Evolutionary conservation across 1,140 invertebrate species (phyloP).

Genomic region (Drosophila virilis): DNA sequence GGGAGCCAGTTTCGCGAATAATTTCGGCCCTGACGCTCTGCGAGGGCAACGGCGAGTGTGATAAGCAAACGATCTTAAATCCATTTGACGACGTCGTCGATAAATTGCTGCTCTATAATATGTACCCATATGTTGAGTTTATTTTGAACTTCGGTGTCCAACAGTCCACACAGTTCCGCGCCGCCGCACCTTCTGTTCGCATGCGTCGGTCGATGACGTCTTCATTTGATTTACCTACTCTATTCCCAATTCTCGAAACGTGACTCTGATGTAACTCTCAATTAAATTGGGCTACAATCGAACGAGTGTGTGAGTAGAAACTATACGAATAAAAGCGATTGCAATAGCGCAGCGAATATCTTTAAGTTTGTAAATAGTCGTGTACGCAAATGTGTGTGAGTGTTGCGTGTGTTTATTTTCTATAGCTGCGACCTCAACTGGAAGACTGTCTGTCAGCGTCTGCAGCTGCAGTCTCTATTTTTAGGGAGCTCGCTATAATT

Average conservation of each 20-base stretch:
- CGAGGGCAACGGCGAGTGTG: constrained; percentile 26
- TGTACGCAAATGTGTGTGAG: neutral
- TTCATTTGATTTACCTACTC: constrained; percentile 1
- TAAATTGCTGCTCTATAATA: constrained; percentile 31
- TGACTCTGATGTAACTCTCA: constrained; percentile 61
- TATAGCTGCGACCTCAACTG: constrained; percentile 53
- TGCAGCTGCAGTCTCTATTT: constrained; percentile 57
- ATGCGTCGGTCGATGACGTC: constrained; percentile 54
- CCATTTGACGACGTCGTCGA: constrained; percentile 12
- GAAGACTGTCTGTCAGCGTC: constrained; percentile 47
- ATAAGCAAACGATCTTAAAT: constrained; percentile 43
- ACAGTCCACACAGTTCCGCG: constrained; percentile 9
- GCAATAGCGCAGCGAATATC: constrained; percentile 13
- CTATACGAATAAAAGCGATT: constrained; percentile 26
- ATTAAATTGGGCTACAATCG: constrained; percentile 39
- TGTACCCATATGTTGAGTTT: constrained; percentile 11
- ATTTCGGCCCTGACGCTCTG: constrained; percentile 40
- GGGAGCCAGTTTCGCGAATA: constrained; percentile 58
- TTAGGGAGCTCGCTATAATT: constrained; percentile 46
- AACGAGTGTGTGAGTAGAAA: constrained; percentile 46
- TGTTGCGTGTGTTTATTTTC: constrained; percentile 12
- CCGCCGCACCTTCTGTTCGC: constrained; percentile 4
- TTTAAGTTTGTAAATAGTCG: constrained; percentile 10
- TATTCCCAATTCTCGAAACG: constrained; percentile 16
- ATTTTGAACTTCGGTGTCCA: constrained; percentile 4